Conservation (phyloP, 2,888 invertebrate species). For the Bedellia somnulentella region DNA sequence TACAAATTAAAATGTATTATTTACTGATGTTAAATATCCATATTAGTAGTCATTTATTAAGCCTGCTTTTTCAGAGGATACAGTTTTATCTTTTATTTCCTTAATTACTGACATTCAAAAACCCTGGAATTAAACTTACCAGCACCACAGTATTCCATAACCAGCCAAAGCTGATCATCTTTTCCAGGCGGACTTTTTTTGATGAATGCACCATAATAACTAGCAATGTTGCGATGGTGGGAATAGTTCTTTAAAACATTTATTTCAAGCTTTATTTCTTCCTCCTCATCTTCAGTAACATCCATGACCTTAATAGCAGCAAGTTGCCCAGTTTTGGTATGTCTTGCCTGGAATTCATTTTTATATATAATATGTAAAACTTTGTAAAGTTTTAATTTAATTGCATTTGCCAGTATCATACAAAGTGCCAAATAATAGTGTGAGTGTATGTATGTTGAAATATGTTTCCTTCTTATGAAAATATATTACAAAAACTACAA, state of each 20-base stretch:
- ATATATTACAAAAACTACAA: no score
- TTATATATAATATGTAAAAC: background rate
- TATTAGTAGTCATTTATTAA: no score
- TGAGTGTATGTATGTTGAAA: no score
- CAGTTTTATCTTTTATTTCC: no score
- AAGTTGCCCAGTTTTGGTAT: slow-evolving; percentile 98
- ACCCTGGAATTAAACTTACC: no score
- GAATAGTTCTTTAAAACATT: slow-evolving; percentile 99
- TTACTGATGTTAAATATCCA: background rate
- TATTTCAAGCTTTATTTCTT: slow-evolving; percentile 99
- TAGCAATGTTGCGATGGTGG: slow-evolving; percentile 98
- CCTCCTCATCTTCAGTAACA: slow-evolving; percentile 99
- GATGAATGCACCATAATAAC: slow-evolving; percentile 99
- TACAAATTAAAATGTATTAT: slow-evolving; percentile 12
- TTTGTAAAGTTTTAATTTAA: no score
- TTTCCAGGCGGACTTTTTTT: slow-evolving; percentile 98
- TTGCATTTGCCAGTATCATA: no score
- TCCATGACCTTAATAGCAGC: slow-evolving; percentile 99
- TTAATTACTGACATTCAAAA: no score
- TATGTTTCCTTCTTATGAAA: no score
- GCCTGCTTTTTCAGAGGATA: no score
- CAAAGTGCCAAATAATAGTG: no score
- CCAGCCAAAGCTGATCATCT: slow-evolving; percentile 99
- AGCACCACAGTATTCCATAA: slow-evolving; percentile 99
- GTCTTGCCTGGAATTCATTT: slow-evolving; percentile 92